Conservation (phyloP, 2,888 invertebrate species). For the Busseola fusca region DNA sequence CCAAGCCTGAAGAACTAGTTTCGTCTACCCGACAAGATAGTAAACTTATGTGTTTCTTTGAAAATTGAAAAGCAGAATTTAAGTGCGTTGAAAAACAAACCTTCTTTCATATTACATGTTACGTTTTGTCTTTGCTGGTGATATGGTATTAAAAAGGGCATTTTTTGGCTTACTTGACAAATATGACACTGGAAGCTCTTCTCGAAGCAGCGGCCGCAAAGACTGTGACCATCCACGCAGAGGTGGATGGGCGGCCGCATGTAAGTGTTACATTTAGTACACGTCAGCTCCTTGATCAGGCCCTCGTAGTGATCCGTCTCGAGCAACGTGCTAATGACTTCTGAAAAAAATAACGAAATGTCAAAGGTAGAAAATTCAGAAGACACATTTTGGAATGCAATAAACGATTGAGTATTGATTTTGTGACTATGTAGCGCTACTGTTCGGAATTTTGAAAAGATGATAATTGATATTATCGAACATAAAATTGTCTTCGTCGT, state of each 20-base stretch:
- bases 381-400: no score
- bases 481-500: no score
- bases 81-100: neutral
- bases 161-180: conserved; percentile 73
- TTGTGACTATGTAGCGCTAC: neutral
- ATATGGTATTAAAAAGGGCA: no score
- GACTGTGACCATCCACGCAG: conserved; percentile 86
- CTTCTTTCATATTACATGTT: neutral
- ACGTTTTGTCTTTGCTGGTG: neutral
- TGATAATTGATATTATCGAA: neutral
- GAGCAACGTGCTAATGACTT: conserved; percentile 81
- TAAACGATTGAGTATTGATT: neutral
- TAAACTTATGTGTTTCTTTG: neutral
- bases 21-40: fast-evolving
- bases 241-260: conserved; percentile 86
- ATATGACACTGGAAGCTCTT: conserved; percentile 84
- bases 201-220: conserved; percentile 81
- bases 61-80: no score
- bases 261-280: conserved; percentile 83
- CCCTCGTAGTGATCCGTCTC: conserved; percentile 87
- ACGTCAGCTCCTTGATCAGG: conserved; percentile 85
- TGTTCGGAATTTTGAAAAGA: neutral
- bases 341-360: conserved; percentile 67
- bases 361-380: no score
- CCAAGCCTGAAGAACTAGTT: neutral